These are phyloP conservation scores for Panagrolaimus sp. DNA, from an alignment of 1,140 invertebrate genomes.

Conservation along the genomic window DNA sequence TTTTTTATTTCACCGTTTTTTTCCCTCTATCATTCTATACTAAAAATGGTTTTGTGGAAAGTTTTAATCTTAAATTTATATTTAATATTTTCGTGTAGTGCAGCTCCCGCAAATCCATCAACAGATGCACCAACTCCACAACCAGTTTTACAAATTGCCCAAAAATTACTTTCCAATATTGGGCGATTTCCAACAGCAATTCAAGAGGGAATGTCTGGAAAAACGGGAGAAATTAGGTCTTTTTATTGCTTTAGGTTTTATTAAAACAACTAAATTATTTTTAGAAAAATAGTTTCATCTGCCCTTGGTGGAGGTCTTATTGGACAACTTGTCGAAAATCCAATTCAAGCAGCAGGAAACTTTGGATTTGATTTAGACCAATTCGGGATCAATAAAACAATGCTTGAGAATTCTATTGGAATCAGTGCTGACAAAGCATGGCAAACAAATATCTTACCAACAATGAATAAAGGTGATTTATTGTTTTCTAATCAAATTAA, in stretches of 20 bases:
- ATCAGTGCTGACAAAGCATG: neutral
- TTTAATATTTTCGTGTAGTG: too few species aligned
- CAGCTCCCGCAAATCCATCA: neutral
- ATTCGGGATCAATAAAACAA: slow-evolving; percentile 40
- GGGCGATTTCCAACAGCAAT: slow-evolving; percentile 28
- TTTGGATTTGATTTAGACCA: slow-evolving; percentile 36
- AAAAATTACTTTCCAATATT: slow-evolving; percentile 17
- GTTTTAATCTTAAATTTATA: too few species aligned
- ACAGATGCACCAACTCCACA: neutral
- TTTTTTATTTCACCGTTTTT: too few species aligned
- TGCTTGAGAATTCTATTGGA: slow-evolving; percentile 12
- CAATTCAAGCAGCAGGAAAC: slow-evolving; percentile 29
- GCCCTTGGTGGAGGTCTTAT: slow-evolving; percentile 37
- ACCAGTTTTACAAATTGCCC: slow-evolving; percentile 23
- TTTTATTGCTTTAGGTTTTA: neutral
- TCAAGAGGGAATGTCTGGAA: slow-evolving; percentile 30
- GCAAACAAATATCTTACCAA: slow-evolving; percentile 9
- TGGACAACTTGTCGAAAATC: slow-evolving; percentile 37
- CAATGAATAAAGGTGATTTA: slow-evolving; percentile 5
- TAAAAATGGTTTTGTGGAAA: too few species aligned
- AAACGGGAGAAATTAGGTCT: slow-evolving; percentile 32
- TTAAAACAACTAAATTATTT: slow-evolving; percentile 12
- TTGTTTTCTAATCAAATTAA: slow-evolving; percentile 9
- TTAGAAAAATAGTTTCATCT: slow-evolving; percentile 37
- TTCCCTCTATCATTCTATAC: too few species aligned